Conservation (phyloP, 92 coral and sea anemone species). For the Nematostella vectensis region DNA sequence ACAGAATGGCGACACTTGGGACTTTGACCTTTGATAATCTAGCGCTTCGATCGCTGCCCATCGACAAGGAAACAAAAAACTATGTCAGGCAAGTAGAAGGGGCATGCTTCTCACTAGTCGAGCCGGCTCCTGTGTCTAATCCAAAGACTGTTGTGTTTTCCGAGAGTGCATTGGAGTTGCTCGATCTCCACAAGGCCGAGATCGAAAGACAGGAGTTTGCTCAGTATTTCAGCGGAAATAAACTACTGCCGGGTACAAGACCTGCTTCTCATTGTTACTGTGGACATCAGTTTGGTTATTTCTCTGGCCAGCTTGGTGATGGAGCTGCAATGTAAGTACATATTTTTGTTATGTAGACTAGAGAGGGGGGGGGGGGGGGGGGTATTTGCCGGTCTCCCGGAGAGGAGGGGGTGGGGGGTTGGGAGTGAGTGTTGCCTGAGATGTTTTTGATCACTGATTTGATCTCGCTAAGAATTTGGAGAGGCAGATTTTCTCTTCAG, state of each 20-base stretch:
- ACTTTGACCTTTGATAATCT: slow-evolving; percentile 75
- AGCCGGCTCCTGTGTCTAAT: slow-evolving; percentile 78
- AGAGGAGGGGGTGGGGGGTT: too few species aligned
- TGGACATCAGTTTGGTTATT: slow-evolving; percentile 97
- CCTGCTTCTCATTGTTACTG: slow-evolving; percentile 99
- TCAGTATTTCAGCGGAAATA: slow-evolving; percentile 89
- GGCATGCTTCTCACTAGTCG: slow-evolving; percentile 85
- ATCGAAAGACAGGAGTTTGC: slow-evolving; percentile 65
- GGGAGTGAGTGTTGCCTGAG: too few species aligned
- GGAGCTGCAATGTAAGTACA: slow-evolving; percentile 96
- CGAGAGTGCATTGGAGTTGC: slow-evolving; percentile 52
- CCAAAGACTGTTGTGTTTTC: slow-evolving; percentile 73
- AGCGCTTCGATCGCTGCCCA: slow-evolving; percentile 62
- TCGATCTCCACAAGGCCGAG: slow-evolving; percentile 58
- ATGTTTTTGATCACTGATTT: too few species aligned
- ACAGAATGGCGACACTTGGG: slow-evolving; percentile 81
- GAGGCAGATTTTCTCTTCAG: too few species aligned
- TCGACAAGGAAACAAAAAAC: slow-evolving; percentile 73
- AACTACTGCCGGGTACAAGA: slow-evolving; percentile 74
- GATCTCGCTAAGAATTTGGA: too few species aligned
- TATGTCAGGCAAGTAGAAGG: slow-evolving; percentile 78
- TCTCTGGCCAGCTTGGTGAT: slow-evolving; percentile 97
- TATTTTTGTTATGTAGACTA: too few species aligned
- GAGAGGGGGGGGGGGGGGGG: too few species aligned
- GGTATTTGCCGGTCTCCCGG: too few species aligned